phyloP scores from a whole-genome alignment of 2,113 vertebrate genomes.

The Notarius quadriscutis region DNA sequence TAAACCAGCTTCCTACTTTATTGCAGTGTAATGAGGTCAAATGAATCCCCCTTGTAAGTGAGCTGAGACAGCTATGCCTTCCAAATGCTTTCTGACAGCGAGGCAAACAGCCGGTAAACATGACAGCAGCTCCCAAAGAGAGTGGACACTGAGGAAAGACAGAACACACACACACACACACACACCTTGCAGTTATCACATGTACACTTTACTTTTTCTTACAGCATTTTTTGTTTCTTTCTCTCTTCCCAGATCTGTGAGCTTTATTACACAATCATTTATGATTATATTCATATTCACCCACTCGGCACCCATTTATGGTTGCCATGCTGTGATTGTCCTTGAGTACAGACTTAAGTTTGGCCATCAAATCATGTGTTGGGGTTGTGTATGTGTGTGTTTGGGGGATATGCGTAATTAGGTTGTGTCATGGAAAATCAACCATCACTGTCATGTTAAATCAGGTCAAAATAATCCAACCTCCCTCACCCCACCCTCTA shows the following conservation, averaged over 20 bases:
- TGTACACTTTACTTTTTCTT: neutral
- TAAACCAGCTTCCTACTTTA: slow-evolving; percentile 97
- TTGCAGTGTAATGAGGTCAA: slow-evolving; percentile 99
- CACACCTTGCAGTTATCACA: slow-evolving; percentile 1
- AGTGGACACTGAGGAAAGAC: slow-evolving; percentile 68
- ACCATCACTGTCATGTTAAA: slow-evolving; percentile 68
- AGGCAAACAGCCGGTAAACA: slow-evolving; percentile 94
- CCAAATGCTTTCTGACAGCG: slow-evolving; percentile 97
- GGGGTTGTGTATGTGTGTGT: neutral
- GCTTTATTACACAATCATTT: neutral
- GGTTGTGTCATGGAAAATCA: slow-evolving; percentile 46
- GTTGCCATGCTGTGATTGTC: slow-evolving; percentile 7
- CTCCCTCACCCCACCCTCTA: slow-evolving; percentile 64
- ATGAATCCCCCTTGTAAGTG: slow-evolving; percentile 94
- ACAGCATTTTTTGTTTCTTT: slow-evolving; percentile 9
- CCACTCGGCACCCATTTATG: neutral
- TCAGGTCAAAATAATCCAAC: slow-evolving; percentile 77
- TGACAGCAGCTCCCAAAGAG: slow-evolving; percentile 85
- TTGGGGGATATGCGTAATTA: slow-evolving; percentile 70
- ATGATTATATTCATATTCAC: slow-evolving; percentile 11
- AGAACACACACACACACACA: neutral
- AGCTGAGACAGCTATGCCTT: slow-evolving; percentile 91
- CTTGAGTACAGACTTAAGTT: slow-evolving; percentile 2
- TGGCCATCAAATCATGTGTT: slow-evolving; percentile 1
- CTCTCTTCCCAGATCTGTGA: neutral